These are phyloP conservation scores for Leptinotarsa texana DNA, from an alignment of 1,140 invertebrate genomes.

Conservation along the genomic window DNA sequence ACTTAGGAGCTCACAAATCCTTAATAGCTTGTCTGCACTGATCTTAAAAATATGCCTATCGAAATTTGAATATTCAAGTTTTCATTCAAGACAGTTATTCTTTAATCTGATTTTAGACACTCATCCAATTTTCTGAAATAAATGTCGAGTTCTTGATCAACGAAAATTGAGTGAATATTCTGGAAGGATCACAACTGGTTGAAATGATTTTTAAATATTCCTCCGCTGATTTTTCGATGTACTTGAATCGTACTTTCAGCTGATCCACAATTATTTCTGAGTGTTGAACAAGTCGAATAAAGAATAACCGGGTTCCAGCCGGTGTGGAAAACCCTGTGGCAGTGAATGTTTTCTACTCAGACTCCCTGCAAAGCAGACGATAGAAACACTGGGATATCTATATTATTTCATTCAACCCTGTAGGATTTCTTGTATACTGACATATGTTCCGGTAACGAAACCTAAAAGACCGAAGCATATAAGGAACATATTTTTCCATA, in stretches of 20 bases:
- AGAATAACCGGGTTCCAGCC: conserved; percentile 35
- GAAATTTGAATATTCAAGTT: too few species aligned
- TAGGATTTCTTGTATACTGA: conserved; percentile 51
- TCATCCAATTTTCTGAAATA: too few species aligned
- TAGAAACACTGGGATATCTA: conserved; percentile 27
- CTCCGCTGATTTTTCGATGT: neutral
- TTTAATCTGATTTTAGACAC: too few species aligned
- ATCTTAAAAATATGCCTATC: too few species aligned
- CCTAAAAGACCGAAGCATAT: conserved; percentile 64
- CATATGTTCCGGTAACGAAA: conserved; percentile 52
- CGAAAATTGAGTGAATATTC: too few species aligned
- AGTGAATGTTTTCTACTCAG: conserved; percentile 17
- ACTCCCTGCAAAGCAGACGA: conserved; percentile 29
- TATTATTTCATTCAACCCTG: conserved; percentile 33
- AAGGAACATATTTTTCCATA: conserved; percentile 62
- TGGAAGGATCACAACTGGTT: too few species aligned
- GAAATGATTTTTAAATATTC: neutral
- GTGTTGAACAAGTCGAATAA: neutral
- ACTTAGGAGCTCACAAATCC: too few species aligned
- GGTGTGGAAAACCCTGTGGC: conserved; percentile 29
- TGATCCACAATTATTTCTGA: neutral
- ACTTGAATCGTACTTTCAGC: neutral
- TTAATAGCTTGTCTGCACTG: too few species aligned
- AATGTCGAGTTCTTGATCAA: too few species aligned
- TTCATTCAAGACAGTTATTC: too few species aligned